phyloP scores from a whole-genome alignment of 2,888 invertebrate genomes.

The Nowickia ferox region DNA sequence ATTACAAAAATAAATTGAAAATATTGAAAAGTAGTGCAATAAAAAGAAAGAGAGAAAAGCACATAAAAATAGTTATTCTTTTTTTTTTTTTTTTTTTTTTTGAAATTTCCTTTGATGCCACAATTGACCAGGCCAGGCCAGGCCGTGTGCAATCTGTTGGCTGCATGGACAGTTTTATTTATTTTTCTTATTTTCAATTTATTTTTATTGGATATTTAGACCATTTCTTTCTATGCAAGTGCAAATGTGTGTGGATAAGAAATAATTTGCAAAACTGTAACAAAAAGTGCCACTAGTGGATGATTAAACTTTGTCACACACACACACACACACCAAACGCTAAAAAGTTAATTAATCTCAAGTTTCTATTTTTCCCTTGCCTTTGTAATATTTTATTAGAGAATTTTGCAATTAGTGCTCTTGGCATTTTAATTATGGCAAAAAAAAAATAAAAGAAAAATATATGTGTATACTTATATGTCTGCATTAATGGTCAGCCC shows the following conservation, averaged over 20 bases:
- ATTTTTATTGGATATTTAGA: not conserved
- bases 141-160: conserved; percentile 31
- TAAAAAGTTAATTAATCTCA: conserved; percentile 57
- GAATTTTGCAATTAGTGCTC: conserved; percentile 61
- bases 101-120: conserved; percentile 9
- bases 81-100: conserved; percentile 54
- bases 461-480: too few relatives aligned
- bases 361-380: not conserved
- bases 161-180: conserved; percentile 26
- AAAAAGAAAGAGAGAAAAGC: not conserved
- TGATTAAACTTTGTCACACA: conserved; percentile 27
- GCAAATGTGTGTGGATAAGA: not conserved
- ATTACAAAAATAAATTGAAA: conserved; percentile 34
- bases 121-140: conserved; percentile 53
- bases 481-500: too few relatives aligned
- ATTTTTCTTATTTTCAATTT: not conserved
- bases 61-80: conserved; percentile 21
- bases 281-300: not conserved
- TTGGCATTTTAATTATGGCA: conserved; percentile 68
- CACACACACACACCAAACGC: not conserved
- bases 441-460: conserved; percentile 13
- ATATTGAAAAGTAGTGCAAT: conserved; percentile 5
- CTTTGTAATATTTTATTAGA: not conserved
- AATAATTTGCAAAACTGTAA: not conserved
- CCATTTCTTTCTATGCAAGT: not conserved